Percentiles rank a stretch among this genome's conserved stretches.
phyloP scores from a whole-genome alignment of 2,888 invertebrate genomes.

The Strigamia transsilvanica region DNA sequence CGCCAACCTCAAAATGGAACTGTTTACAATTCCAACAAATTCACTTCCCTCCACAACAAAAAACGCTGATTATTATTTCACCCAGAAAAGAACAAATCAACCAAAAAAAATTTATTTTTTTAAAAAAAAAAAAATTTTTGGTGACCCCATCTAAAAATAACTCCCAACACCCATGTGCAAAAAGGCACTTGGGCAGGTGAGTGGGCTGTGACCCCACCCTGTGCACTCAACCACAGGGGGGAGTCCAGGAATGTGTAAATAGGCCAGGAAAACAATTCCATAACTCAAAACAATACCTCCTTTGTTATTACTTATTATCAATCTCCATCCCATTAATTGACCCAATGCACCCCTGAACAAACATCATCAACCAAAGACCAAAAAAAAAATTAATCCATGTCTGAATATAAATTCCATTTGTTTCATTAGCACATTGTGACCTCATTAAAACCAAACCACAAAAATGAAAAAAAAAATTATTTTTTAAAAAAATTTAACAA shows the following conservation, averaged over 20 bases:
- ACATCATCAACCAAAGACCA: too few species aligned
- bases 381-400: background rate
- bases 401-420: background rate
- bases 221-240: background rate
- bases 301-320: background rate
- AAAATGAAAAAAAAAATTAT: background rate
- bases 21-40: background rate
- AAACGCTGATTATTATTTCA: background rate
- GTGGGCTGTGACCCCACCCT: background rate
- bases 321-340: too few species aligned
- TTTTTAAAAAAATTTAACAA: background rate
- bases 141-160: background rate
- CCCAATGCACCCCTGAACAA: too few species aligned
- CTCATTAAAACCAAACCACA: constrained; percentile 6
- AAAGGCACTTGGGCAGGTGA: background rate
- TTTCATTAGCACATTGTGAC: background rate
- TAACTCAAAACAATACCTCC: constrained; percentile 1
- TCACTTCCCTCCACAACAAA: background rate
- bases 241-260: background rate
- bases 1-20: constrained; percentile 20
- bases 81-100: too few species aligned
- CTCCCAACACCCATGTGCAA: background rate
- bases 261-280: background rate
- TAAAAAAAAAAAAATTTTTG: too few species aligned
- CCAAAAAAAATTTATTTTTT: too few species aligned